phyloP scores from a whole-genome alignment of 2,888 invertebrate species.

The Agrochola litura region DNA sequence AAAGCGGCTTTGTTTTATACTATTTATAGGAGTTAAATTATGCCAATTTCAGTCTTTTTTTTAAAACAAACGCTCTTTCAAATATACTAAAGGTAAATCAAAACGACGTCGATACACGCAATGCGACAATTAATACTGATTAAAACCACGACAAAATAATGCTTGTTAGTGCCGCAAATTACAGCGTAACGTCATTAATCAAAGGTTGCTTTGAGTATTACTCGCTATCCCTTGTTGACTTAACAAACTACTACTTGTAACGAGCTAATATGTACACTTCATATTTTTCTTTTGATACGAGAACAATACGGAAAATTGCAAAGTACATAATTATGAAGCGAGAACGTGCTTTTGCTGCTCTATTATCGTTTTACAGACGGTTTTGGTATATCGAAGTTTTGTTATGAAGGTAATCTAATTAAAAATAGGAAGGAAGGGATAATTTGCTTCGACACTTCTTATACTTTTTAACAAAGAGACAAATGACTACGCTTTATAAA shows the following conservation, averaged over 20 bases:
- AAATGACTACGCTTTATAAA: not conserved
- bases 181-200: conserved; percentile 51
- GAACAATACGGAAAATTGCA: conserved; percentile 13
- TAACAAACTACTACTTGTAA: conserved; percentile 21
- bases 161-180: conserved; percentile 46
- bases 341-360: not conserved
- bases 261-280: conserved; percentile 34
- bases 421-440: not conserved
- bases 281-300: conserved; percentile 45
- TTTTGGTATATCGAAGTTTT: not conserved
- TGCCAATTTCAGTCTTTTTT: not conserved
- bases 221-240: conserved; percentile 22
- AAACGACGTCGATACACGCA: conserved; percentile 21
- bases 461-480: not conserved
- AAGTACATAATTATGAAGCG: conserved; percentile 6
- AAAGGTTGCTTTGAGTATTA: conserved; percentile 36
- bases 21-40: not conserved
- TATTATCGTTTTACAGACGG: not conserved
- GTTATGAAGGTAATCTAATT: not conserved
- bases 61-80: no score
- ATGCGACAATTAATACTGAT: conserved; percentile 41
- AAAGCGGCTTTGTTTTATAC: no score
- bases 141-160: conserved; percentile 41
- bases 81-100: not conserved
- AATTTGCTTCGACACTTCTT: not conserved